Evolutionary conservation across 2,888 invertebrate species (phyloP).

Genomic region (Alviniconcha strummeri): DNA sequence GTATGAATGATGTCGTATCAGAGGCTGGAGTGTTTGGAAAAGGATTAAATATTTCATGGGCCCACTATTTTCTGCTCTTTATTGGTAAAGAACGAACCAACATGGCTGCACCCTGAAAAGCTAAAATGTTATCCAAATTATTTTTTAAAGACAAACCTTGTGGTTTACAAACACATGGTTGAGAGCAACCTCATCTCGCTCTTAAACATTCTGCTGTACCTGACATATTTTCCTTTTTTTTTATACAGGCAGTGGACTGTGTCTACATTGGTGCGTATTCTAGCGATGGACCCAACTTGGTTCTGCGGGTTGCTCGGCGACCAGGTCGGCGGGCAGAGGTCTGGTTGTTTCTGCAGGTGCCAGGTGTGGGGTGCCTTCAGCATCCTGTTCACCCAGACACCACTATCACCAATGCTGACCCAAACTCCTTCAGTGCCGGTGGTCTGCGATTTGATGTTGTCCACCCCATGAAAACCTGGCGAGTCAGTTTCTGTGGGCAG

Average conservation of each 20-base stretch:
- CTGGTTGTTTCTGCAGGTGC: slow-evolving; percentile 76
- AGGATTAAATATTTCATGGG: too few species aligned
- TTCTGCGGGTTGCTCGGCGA: slow-evolving; percentile 77
- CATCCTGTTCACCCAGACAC: slow-evolving; percentile 79
- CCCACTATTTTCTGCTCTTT: too few species aligned
- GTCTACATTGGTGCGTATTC: slow-evolving; percentile 76
- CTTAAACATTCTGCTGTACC: too few species aligned
- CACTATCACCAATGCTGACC: slow-evolving; percentile 70
- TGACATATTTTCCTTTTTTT: too few species aligned
- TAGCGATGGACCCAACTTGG: slow-evolving; percentile 77
- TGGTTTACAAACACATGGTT: too few species aligned
- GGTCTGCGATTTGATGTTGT: slow-evolving; percentile 79
- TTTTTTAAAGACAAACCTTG: too few species aligned
- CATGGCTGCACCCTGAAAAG: too few species aligned
- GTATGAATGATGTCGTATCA: too few species aligned
- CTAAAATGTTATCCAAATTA: too few species aligned
- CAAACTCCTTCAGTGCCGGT: slow-evolving; percentile 55
- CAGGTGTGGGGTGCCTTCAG: slow-evolving; percentile 73
- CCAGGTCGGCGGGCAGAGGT: slow-evolving; percentile 78
- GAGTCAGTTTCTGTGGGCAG: slow-evolving; percentile 83
- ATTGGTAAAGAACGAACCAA: too few species aligned
- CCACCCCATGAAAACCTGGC: slow-evolving; percentile 79
- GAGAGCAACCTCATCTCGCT: too few species aligned
- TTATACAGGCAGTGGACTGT: slow-evolving; percentile 73
- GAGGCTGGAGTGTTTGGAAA: too few species aligned